phyloP scores from a whole-genome alignment of 2,797 vertebrate species.

The Paguma larvata region DNA sequence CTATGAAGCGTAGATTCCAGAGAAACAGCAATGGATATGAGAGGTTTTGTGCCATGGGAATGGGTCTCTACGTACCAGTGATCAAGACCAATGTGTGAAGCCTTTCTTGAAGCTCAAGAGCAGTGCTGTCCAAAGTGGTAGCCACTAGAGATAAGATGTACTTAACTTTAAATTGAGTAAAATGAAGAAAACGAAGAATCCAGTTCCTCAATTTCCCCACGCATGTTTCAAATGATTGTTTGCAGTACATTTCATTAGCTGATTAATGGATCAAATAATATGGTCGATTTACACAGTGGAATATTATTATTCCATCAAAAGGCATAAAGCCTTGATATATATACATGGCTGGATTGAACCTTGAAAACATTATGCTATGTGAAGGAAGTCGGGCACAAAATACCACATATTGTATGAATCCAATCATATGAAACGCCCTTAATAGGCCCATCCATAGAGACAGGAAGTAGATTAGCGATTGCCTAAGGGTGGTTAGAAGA shows the following conservation, averaged over 20 bases:
- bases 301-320: neutral
- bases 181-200: neutral
- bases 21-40: neutral
- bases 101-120: neutral
- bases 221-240: neutral
- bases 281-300: neutral
- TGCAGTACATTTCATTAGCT: neutral
- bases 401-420: neutral
- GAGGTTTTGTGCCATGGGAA: neutral
- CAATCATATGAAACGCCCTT: neutral
- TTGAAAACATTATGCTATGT: neutral
- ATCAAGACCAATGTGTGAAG: neutral
- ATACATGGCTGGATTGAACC: neutral
- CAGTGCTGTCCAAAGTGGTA: neutral
- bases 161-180: neutral
- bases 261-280: neutral
- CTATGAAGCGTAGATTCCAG: neutral
- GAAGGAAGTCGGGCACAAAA: neutral
- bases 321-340: neutral
- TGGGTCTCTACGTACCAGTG: neutral
- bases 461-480: neutral
- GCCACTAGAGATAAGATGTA: neutral
- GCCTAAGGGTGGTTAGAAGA: neutral
- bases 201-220: neutral
- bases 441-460: neutral